Percentiles rank a stretch among this genome's conserved stretches.
phyloP scores from a whole-genome alignment of 2,888 invertebrate species.

The Trisateles emortualis region DNA sequence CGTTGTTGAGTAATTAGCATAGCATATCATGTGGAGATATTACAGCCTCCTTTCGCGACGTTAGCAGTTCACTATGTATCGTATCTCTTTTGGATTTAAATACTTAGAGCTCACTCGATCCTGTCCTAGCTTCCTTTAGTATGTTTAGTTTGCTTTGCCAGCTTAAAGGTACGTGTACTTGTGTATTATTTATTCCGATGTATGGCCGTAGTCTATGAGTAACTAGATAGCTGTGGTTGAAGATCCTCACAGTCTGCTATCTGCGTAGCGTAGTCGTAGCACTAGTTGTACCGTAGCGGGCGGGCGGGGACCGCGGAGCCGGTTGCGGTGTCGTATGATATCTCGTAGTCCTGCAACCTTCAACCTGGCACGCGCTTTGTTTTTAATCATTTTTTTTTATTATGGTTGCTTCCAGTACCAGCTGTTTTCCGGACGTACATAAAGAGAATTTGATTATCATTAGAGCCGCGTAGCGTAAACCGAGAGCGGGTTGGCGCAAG shows the following conservation, averaged over 20 bases:
- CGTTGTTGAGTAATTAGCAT: constrained; percentile 26
- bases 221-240: constrained; percentile 14
- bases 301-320: constrained; percentile 63
- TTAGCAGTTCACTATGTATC: constrained; percentile 16
- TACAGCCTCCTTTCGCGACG: constrained; percentile 7
- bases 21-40: constrained; percentile 19
- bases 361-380: constrained; percentile 58
- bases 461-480: constrained; percentile 69
- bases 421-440: constrained; percentile 89
- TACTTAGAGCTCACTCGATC: constrained; percentile 26
- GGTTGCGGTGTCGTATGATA: constrained; percentile 52
- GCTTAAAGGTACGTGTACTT: constrained; percentile 42
- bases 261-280: constrained; percentile 43
- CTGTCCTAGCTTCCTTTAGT: constrained; percentile 36
- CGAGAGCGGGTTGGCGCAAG: constrained; percentile 57
- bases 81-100: constrained; percentile 17
- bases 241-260: constrained; percentile 13
- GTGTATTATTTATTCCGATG: constrained; percentile 37
- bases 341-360: constrained; percentile 44
- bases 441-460: constrained; percentile 75
- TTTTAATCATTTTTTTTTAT: constrained; percentile 71
- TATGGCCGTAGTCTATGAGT: constrained; percentile 27
- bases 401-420: constrained; percentile 88
- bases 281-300: constrained; percentile 60
- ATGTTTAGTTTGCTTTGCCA: constrained; percentile 50